Percentiles rank a stretch among this genome's conserved stretches.
These are phyloP conservation scores for Oncorhynchus gorbuscha DNA, from an alignment of 2,113 vertebrate species.

Conservation along the genomic window DNA sequence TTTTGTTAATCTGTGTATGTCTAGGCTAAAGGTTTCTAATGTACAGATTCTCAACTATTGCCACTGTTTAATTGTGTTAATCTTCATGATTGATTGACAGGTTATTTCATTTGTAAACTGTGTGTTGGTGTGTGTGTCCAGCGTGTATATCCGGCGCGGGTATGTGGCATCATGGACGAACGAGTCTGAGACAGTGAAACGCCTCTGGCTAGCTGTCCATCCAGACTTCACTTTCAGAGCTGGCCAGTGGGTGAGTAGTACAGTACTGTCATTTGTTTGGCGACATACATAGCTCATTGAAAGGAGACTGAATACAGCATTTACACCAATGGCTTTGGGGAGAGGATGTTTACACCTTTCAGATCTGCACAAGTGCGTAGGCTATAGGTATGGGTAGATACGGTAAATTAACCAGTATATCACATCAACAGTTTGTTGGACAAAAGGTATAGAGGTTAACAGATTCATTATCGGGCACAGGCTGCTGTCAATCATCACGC, in stretches of 20 bases:
- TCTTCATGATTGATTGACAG: not conserved
- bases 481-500: too few relatives aligned
- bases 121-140: conserved; percentile 43
- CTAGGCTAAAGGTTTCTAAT: not conserved
- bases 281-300: too few relatives aligned
- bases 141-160: conserved; percentile 81
- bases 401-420: not conserved
- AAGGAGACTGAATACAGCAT: too few relatives aligned
- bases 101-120: not conserved
- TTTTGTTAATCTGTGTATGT: not conserved
- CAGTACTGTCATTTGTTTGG: too few relatives aligned
- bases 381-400: too few relatives aligned
- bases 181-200: conserved; percentile 83
- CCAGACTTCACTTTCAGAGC: conserved; percentile 89
- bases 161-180: conserved; percentile 79
- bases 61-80: not conserved
- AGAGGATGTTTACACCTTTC: too few relatives aligned
- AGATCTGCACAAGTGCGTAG: too few relatives aligned
- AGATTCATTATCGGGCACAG: too few relatives aligned
- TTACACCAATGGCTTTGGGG: too few relatives aligned
- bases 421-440: too few relatives aligned
- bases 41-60: not conserved
- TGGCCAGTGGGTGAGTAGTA: conserved; percentile 89
- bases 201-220: conserved; percentile 78
- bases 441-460: too few relatives aligned